Conservation (phyloP, 2,797 vertebrate genomes). For the Oreonectes daqikongensis region DNA sequence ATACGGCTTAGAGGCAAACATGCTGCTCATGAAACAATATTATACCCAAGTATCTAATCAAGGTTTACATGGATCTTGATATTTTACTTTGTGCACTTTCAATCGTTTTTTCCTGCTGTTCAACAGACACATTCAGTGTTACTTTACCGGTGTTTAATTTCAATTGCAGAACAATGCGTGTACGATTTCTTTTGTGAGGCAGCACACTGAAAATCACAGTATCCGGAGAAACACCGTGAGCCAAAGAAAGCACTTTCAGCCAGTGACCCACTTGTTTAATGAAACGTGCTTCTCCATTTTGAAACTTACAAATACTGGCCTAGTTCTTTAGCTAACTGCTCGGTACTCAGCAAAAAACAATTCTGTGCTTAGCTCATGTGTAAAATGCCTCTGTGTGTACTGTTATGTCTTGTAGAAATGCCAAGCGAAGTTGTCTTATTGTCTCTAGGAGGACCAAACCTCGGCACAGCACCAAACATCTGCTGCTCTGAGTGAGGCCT, state of each 20-base stretch:
- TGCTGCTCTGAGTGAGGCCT: constrained; percentile 62
- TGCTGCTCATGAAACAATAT: constrained; percentile 25
- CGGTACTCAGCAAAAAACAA: constrained; percentile 23
- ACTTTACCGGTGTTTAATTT: background rate
- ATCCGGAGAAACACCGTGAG: constrained; percentile 20
- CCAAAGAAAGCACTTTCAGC: constrained; percentile 37
- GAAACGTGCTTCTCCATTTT: constrained; percentile 47
- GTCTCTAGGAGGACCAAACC: constrained; percentile 40
- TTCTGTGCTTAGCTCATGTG: constrained; percentile 8
- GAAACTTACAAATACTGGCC: constrained; percentile 33
- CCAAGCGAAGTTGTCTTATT: constrained; percentile 26
- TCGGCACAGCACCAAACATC: constrained; percentile 59
- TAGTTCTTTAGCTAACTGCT: constrained; percentile 32
- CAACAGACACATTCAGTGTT: background rate
- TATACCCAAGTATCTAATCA: constrained; percentile 21
- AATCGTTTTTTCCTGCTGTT: background rate
- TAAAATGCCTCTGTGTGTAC: background rate
- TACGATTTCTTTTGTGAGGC: constrained; percentile 2
- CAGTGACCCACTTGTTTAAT: constrained; percentile 48
- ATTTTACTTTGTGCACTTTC: constrained; percentile 14
- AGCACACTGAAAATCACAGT: constrained; percentile 27
- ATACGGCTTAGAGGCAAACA: constrained; percentile 28
- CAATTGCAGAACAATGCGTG: constrained; percentile 1
- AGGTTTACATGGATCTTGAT: constrained; percentile 19
- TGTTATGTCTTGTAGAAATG: background rate